Base-by-base conservation (phyloP, 2,888 invertebrate species). In the Stictocephala bisonia region DNA sequence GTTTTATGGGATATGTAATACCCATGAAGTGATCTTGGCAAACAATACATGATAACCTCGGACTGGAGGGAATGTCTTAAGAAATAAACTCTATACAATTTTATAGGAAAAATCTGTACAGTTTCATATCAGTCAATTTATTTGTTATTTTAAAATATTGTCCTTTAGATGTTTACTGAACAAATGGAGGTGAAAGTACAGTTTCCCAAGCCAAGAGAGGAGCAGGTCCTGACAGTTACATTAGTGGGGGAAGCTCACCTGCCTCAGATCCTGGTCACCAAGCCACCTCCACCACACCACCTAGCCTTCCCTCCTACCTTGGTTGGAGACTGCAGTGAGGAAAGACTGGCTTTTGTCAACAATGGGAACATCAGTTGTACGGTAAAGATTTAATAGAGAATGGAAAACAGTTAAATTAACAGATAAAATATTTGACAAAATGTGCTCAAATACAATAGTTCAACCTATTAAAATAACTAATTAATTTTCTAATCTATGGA, bases 181-280 rank as follows among this genome's bases (percentile, higher is more conserved):
- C 11, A 3, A 7, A 20, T 48, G 66, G 66, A 26, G 18, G 20
- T 44, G 9, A 35, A 15, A 15, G 64, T 64, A 13, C 26, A 24
- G 9, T 26, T 44, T 1, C 64, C 41, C 2, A 44, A 27, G 9
- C 64, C 41, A n/a, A n/a, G 24, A 15, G 44, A 40, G 44, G 41
- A 41, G n/a, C 64, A 44, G 26, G n/a, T 40, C 0, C 27, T 72
- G n/a, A 24, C 15, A 2, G 27, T 41, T 1, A 50, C 15, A 13
- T 20, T 72, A 15, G 18, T 66, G 9, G 72, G 72, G 0, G 27
- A 66, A 40, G 72, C 64, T 3, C 18, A 18, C n/a, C 51, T 66
- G 11, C 72, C 72, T 41, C 72, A 66, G 51, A 56, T 56, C 27
- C 27, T 31, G n/a, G 44, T 41, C 3, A 22, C 44, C 44, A 44